Evolutionary conservation across 2,113 vertebrate genomes (phyloP), one percentile per base, ranked within the genome.

Genomic region (Cyprinodon variegatus): DNA sequence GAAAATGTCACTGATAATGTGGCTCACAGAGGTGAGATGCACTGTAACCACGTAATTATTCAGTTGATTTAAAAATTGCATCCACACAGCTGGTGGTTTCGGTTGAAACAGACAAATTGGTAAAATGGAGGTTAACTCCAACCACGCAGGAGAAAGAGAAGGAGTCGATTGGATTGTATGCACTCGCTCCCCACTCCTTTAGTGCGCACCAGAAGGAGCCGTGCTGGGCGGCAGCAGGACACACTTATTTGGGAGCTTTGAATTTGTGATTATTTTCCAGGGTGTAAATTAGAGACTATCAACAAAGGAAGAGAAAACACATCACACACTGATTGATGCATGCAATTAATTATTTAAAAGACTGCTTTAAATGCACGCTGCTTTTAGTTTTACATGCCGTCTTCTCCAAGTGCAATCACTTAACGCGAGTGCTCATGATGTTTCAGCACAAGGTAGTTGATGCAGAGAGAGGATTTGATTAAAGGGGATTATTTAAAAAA

Each of bases 241-340:
- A 74, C 48, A 22, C 67, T 81, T 88, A 87, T 81, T 90, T 79
- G 77, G 83, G 81, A 86, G 81, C 85, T 83, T 84, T 78, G 89
- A 88, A 83, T 84, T 79, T 89, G 69, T 91, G 86, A 90, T 87
- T 90, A 85, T 89, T 92, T 89, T 85, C 82, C 80, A 77, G 76
- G 79, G 88, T 88, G 81, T 87, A 87, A 93, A 93, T 90, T 91
- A 90, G 72, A 83, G 82, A 87, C 84, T 73, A 86, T 87, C 84
- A 86, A 89, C 81, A 89, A 86, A 89, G 60, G 68, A 82, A 83
- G 70, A 85, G 80, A 43, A 88, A 90, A 84, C 68, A 57, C 50
- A 83, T 79, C 70, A 68, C 48, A 10, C 76, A 76, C 71, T 88
- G 89, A 90, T 83, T 90, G 81, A 84, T 70, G 74, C 76, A 62